Percentiles rank a stretch among this genome's conserved stretches.
phyloP scores from a whole-genome alignment of 1,140 invertebrate genomes.

The Drosophila eugracilis region DNA sequence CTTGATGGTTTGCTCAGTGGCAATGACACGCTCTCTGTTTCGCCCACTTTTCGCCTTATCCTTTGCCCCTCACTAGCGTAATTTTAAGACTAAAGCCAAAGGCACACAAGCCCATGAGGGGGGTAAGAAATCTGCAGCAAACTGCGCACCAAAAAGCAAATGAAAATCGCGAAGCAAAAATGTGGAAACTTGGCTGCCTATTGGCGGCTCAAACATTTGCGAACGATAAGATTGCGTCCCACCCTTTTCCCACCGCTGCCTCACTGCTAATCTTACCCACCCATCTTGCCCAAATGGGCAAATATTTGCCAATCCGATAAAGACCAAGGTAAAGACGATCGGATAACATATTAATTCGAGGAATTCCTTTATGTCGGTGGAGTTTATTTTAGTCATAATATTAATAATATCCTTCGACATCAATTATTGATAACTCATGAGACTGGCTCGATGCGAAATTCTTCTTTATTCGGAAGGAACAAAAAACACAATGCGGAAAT shows the following conservation, averaged over 20 bases:
- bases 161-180: constrained; percentile 18
- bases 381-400: too few species aligned
- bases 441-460: too few species aligned
- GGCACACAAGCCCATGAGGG: constrained; percentile 9
- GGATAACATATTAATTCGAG: constrained; percentile 21
- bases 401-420: constrained; percentile 13
- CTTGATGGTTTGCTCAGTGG: constrained; percentile 22
- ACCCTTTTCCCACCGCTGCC: background rate
- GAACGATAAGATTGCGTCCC: constrained; percentile 33
- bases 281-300: background rate
- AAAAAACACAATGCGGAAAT: too few species aligned
- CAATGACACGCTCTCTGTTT: constrained; percentile 28
- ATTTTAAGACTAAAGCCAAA: constrained; percentile 24
- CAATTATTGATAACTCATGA: constrained; percentile 10
- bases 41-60: background rate
- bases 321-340: constrained; percentile 1
- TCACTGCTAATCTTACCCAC: background rate
- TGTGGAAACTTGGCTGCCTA: background rate
- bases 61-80: constrained; percentile 33
- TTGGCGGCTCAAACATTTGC: constrained; percentile 34
- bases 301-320: constrained; percentile 40
- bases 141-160: constrained; percentile 13
- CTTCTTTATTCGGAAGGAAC: too few species aligned
- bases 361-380: background rate
- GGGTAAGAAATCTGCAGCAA: background rate